Percentiles rank a stretch among this genome's conserved stretches.
phyloP scores from a whole-genome alignment of 2,888 invertebrate genomes.

The Barypeithes pellucidus region DNA sequence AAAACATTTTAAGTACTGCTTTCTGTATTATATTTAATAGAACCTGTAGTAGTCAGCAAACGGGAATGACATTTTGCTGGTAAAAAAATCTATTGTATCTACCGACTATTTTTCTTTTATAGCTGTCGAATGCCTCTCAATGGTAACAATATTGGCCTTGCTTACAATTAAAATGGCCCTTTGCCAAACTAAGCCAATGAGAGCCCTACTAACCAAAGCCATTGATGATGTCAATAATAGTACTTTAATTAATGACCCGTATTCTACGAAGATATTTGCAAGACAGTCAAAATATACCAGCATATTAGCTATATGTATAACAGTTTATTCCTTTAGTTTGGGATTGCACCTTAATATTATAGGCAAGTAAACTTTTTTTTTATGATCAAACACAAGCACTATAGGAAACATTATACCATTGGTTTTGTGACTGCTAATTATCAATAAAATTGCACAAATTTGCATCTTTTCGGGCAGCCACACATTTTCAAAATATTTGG shows the following conservation, averaged over 20 bases:
- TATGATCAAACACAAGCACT: too few relatives aligned
- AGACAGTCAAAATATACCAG: constrained; percentile 22
- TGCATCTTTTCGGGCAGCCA: too few relatives aligned
- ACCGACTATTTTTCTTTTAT: too few relatives aligned
- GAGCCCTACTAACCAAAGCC: constrained; percentile 5
- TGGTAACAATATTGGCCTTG: constrained; percentile 19
- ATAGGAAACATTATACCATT: too few relatives aligned
- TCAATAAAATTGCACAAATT: too few relatives aligned
- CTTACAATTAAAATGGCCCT: constrained; percentile 29
- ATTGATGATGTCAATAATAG: constrained; percentile 12
- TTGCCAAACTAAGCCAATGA: constrained; percentile 32
- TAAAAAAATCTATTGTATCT: too few relatives aligned
- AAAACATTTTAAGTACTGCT: too few relatives aligned
- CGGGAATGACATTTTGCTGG: too few relatives aligned
- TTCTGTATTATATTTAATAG: too few relatives aligned
- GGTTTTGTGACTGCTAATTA: too few relatives aligned
- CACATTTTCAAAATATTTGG: too few relatives aligned
- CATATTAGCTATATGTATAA: constrained; percentile 21
- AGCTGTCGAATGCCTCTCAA: constrained; percentile 40
- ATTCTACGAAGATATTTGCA: not conserved
- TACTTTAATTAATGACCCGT: not conserved
- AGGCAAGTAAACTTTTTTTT: constrained; percentile 16
- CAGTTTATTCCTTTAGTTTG: constrained; percentile 30
- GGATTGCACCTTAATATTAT: constrained; percentile 33
- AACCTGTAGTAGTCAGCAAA: too few relatives aligned